These are phyloP conservation scores for Caenorhabditis afra DNA, from an alignment of 2,888 invertebrate species.

Conservation along the genomic window DNA sequence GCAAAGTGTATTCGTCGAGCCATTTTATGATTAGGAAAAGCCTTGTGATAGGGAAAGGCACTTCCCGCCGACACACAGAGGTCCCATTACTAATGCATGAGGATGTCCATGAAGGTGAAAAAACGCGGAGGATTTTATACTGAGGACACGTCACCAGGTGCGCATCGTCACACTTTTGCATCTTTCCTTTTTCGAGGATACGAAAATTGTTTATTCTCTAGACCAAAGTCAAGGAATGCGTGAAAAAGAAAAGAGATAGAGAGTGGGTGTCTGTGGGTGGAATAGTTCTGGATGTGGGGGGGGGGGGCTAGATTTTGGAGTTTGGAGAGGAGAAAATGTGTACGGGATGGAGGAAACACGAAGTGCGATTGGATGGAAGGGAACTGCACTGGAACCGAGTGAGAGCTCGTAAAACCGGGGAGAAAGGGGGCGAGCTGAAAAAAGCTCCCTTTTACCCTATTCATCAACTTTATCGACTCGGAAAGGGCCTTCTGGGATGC, in stretches of 20 bases:
- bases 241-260: background rate
- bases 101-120: constrained; percentile 31
- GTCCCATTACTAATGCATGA: constrained; percentile 40
- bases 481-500: constrained; percentile 30
- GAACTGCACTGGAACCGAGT: constrained; percentile 35
- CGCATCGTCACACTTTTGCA: constrained; percentile 40
- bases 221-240: constrained; percentile 15
- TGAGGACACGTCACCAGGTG: constrained; percentile 39
- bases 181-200: constrained; percentile 11
- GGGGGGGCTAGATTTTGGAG: background rate
- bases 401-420: constrained; percentile 39
- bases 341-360: constrained; percentile 16
- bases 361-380: constrained; percentile 22
- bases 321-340: constrained; percentile 5
- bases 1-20: constrained; percentile 14
- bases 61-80: background rate
- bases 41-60: background rate
- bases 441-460: constrained; percentile 25
- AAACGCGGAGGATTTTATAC: constrained; percentile 26
- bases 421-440: constrained; percentile 9
- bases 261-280: constrained; percentile 50
- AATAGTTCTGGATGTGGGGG: background rate
- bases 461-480: constrained; percentile 43
- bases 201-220: constrained; percentile 34
- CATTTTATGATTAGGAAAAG: background rate